Conservation (phyloP, 2,888 invertebrate genomes). For the Tenthredo mesomela region DNA sequence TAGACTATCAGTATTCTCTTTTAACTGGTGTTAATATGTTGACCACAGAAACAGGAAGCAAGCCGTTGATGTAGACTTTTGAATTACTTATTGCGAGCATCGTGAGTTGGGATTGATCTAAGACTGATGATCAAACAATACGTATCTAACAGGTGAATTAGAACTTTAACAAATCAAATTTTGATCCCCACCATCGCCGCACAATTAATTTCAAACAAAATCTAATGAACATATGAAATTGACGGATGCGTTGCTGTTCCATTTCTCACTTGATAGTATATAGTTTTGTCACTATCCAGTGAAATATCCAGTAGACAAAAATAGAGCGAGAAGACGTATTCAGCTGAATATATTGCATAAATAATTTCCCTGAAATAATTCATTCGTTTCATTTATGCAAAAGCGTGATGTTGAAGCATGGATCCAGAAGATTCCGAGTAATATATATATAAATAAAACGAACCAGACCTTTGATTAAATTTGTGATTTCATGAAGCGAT, state of each 20-base stretch:
- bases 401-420: neutral
- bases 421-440: neutral
- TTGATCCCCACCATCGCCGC: neutral
- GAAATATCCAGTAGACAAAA: neutral
- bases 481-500: neutral
- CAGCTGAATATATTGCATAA: neutral
- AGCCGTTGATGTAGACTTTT: slow-evolving; percentile 16
- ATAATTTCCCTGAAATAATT: slow-evolving; percentile 6
- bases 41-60: slow-evolving; percentile 31
- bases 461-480: neutral
- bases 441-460: neutral
- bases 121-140: neutral
- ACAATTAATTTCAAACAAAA: neutral
- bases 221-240: neutral
- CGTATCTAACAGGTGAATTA: neutral
- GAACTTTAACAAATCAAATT: neutral
- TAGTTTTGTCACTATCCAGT: neutral
- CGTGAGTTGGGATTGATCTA: neutral
- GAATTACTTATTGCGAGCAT: neutral
- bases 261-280: neutral
- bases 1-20: slow-evolving; percentile 30
- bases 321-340: neutral
- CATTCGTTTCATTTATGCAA: neutral
- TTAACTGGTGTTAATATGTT: slow-evolving; percentile 37
- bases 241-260: neutral